These are phyloP conservation scores for Osmerus mordax DNA, from an alignment of 2,113 vertebrate genomes.

Conservation along the genomic window DNA sequence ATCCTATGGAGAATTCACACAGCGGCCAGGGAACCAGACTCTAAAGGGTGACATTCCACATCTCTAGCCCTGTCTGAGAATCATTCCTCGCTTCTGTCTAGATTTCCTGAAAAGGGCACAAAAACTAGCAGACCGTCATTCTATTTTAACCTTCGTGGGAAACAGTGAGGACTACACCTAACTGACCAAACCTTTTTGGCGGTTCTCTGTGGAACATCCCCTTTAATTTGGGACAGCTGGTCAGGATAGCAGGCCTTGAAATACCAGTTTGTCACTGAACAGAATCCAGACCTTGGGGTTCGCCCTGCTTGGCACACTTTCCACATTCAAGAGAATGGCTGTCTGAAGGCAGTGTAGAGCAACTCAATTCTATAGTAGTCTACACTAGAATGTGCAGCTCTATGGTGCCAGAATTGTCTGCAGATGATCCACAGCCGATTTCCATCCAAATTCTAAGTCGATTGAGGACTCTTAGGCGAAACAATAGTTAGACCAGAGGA, in stretches of 20 bases:
- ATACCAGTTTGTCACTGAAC: conserved; percentile 57
- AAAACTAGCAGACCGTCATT: conserved; percentile 32
- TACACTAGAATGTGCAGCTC: too few relatives aligned
- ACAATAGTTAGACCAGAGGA: neutral
- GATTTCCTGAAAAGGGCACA: conserved; percentile 30
- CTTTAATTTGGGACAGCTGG: conserved; percentile 72
- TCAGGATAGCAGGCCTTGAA: conserved; percentile 61
- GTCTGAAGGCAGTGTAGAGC: conserved; percentile 11
- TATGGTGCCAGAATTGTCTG: too few relatives aligned
- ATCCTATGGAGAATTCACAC: conserved; percentile 29
- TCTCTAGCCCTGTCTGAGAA: neutral
- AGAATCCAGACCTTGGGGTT: conserved; percentile 58
- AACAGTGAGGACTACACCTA: conserved; percentile 53
- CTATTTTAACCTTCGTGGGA: conserved; percentile 67
- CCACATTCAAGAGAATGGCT: conserved; percentile 44
- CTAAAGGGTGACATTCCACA: neutral
- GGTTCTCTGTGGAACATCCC: conserved; percentile 59
- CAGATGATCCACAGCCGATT: too few relatives aligned
- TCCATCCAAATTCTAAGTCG: too few relatives aligned
- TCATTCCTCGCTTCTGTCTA: conserved; percentile 23
- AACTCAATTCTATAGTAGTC: too few relatives aligned
- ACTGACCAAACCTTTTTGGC: conserved; percentile 59
- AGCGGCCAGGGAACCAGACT: conserved; percentile 22
- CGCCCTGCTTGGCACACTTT: conserved; percentile 56
- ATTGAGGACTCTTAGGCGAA: conserved; percentile 1